Evolutionary conservation across 2,797 vertebrate species (phyloP), one percentile per base, ranked within the genome.

Genomic region (Alca torda): DNA sequence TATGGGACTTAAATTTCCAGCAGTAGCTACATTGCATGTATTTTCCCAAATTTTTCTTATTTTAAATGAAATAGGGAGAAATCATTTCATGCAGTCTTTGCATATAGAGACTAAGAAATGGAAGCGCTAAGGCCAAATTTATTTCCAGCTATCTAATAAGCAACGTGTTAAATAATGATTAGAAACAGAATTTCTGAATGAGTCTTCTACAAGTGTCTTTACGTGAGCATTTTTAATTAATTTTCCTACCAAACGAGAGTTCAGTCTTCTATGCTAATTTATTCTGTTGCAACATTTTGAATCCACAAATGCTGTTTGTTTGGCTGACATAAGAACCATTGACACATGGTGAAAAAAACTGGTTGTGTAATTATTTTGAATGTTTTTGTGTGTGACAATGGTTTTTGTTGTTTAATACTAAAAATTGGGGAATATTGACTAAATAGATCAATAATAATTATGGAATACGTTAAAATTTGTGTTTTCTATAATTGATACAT

Each of bases 151-250:
- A 19, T 53, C 21, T 91, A n/a, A 50, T 59, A 84, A 75, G 67
- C 10, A 23, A 14, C n/a, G 21, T 81, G 51, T 84, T 87, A n/a
- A 89, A 73, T 87, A 82, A 86, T 59, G 9, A 75, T 84, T 56
- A 80, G 84, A 96, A 97, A 56, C 75, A 65, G 63, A 87, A 89
- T 53, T 87, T 51, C 21, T 91, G 87, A 88, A 46, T 77, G 76
- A 74, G 65, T 60, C 72, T 92, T 74, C 56, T 92, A 35, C 11
- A 79, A 23, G 26, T 82, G 17, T 70, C 72, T 67, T 67, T 61
- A 46, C 1, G 0, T 82, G 39, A 68, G 26, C 30, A 10, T 88
- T 94, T 88, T 72, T 30, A 69, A 69, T 89, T 69, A 41, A 25
- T 73, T 84, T 84, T 84, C 48, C 53, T 79, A 46, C n/a, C 25